Evolutionary conservation across 2,113 vertebrate species (phyloP).

Genomic region (Dicaeum eximium): DNA sequence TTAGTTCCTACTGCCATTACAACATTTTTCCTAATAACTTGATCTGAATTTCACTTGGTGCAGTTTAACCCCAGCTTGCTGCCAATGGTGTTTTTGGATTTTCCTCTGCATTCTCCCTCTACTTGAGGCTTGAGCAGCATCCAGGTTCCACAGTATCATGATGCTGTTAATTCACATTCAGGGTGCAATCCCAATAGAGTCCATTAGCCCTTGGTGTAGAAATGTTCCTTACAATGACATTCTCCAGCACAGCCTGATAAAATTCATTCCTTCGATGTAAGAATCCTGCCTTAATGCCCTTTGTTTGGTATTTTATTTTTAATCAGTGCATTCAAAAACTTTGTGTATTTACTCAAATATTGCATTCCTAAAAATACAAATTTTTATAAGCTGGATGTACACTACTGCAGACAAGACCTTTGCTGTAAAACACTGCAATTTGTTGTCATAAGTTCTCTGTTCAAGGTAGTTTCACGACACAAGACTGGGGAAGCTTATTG

Average conservation of each 20-base stretch:
- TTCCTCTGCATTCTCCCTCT: not conserved
- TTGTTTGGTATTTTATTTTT: not conserved
- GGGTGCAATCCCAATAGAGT: not conserved
- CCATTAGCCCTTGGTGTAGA: not conserved
- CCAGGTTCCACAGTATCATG: not conserved
- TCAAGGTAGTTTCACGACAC: not conserved
- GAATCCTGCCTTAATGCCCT: not conserved
- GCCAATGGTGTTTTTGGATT: not conserved
- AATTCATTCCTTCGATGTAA: not conserved
- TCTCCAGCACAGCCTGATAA: not conserved
- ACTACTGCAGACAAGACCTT: not conserved
- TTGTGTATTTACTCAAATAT: not conserved
- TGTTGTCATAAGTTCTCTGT: not conserved
- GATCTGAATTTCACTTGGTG: not conserved
- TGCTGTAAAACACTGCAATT: not conserved
- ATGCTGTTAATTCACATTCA: not conserved
- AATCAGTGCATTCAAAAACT: not conserved
- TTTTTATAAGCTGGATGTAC: not conserved
- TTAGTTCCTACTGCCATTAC: not conserved
- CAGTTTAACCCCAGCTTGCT: not conserved
- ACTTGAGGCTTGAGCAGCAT: not conserved
- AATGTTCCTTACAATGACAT: not conserved
- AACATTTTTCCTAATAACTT: not conserved
- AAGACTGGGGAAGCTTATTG: not conserved
- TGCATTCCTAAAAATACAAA: not conserved